Percentiles rank a stretch among this genome's conserved stretches.
phyloP scores from a whole-genome alignment of 2,888 invertebrate genomes.

The Geophilus truncorum region DNA sequence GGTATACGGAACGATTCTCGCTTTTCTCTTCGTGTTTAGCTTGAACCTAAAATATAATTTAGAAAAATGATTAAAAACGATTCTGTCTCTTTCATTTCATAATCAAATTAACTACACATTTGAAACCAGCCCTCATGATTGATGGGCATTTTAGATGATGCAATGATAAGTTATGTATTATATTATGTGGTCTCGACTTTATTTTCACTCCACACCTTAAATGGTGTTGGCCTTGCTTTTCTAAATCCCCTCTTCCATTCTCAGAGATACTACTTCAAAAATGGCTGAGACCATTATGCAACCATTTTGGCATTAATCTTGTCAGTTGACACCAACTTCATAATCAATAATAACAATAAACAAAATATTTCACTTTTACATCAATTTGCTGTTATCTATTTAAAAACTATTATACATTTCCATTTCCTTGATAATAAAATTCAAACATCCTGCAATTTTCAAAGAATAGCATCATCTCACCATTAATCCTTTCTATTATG shows the following conservation, averaged over 20 bases:
- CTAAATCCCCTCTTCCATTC: background rate
- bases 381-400: background rate
- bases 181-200: background rate
- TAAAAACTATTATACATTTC: background rate
- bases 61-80: constrained; percentile 33
- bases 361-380: background rate
- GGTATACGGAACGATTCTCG: constrained; percentile 91
- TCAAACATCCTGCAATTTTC: background rate
- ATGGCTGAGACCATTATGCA: background rate
- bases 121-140: too few species aligned
- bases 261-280: background rate
- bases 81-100: too few species aligned
- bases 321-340: background rate
- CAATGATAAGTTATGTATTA: too few species aligned
- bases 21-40: constrained; percentile 98
- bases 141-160: background rate
- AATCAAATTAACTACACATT: too few species aligned
- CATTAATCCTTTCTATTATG: background rate
- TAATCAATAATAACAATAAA: background rate
- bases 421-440: background rate
- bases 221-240: background rate
- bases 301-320: background rate
- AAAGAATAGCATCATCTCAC: background rate
- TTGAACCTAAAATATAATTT: constrained; percentile 66
- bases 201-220: background rate